phyloP scores from a whole-genome alignment of 2,797 vertebrate species.

The Hirundo rustica region DNA sequence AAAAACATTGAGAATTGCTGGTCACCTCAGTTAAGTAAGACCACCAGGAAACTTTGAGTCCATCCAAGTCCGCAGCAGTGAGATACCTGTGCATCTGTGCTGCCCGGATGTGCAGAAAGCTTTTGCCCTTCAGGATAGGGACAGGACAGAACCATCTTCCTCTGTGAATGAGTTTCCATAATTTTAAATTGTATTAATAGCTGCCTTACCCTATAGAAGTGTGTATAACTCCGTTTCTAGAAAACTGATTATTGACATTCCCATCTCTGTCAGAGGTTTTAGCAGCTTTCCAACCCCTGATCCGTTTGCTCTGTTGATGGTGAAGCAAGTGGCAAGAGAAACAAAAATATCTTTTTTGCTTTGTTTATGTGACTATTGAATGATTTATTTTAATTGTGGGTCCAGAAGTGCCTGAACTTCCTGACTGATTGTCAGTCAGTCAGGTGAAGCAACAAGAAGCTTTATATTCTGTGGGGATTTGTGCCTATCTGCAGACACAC shows the following conservation, averaged over 20 bases:
- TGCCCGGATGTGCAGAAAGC: neutral
- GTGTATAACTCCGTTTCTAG: neutral
- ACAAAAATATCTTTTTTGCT: neutral
- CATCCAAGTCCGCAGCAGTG: fast-evolving
- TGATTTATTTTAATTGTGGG: neutral
- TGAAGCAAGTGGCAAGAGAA: neutral
- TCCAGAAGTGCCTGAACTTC: neutral
- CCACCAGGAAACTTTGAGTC: neutral
- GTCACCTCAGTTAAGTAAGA: neutral
- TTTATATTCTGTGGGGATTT: neutral
- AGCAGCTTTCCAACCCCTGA: neutral
- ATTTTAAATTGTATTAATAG: neutral
- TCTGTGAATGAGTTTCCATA: neutral
- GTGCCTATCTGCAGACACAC: neutral
- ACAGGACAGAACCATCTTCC: neutral
- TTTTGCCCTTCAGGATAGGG: neutral
- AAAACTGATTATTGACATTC: neutral
- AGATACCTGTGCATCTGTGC: neutral
- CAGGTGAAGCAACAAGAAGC: neutral
- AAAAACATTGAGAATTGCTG: neutral
- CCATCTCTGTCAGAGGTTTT: neutral
- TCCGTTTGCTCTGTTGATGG: neutral
- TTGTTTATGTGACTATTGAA: neutral
- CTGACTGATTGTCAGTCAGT: neutral
- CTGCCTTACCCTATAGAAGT: neutral